Conservation (phyloP, 2,888 invertebrate species). For the Heliothis peltigera region DNA sequence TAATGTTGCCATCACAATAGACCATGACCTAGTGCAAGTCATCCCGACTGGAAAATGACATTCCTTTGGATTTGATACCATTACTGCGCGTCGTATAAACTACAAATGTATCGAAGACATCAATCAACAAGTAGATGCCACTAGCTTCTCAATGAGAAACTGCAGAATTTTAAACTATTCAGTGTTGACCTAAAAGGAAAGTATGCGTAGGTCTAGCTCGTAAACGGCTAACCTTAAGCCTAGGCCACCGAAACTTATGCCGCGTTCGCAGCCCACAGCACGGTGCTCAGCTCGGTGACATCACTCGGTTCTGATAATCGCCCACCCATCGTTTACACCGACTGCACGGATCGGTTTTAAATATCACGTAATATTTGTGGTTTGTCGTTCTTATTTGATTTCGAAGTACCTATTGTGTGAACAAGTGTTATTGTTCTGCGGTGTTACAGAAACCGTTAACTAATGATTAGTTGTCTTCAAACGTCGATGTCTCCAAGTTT, state of each 20-base stretch:
- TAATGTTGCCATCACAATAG: conserved; percentile 17
- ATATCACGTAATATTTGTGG: conserved; percentile 55
- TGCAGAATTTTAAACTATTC: not conserved
- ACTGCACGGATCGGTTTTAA: conserved; percentile 41
- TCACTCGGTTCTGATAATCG: conserved; percentile 57
- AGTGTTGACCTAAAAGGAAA: conserved; percentile 11
- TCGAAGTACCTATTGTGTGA: conserved; percentile 21
- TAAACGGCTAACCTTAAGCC: conserved; percentile 44
- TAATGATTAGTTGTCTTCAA: not conserved
- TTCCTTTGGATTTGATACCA: not conserved
- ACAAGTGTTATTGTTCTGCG: conserved; percentile 10
- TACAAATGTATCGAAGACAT: too few species aligned
- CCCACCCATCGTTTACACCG: conserved; percentile 50
- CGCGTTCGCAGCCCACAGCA: conserved; percentile 40
- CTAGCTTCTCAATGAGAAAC: not conserved
- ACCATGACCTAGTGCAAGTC: conserved; percentile 10
- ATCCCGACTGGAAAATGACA: conserved; percentile 7
- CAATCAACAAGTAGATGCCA: too few species aligned
- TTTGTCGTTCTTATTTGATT: conserved; percentile 16
- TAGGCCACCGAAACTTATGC: conserved; percentile 30
- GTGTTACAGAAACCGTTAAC: conserved; percentile 2
- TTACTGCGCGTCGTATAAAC: not conserved
- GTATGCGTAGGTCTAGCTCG: conserved; percentile 39
- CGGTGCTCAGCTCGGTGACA: conserved; percentile 48
- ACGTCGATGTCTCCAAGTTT: conserved; percentile 2